phyloP scores from a whole-genome alignment of 2,888 invertebrate species.

The Agrilus cyanescens region DNA sequence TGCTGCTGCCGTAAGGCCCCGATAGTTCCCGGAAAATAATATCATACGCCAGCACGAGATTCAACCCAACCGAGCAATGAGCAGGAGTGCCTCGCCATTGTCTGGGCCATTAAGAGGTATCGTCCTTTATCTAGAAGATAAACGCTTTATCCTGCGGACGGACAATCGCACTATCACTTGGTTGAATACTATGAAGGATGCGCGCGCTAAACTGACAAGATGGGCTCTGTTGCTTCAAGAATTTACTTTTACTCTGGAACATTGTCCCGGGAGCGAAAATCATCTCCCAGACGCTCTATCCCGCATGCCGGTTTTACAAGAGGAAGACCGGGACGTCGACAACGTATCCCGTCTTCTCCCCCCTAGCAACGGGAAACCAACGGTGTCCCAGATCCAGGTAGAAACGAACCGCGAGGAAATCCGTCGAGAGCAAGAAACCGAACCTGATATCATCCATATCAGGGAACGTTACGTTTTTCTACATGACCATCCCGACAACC shows the following conservation, averaged over 20 bases:
- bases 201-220: slow-evolving; percentile 10
- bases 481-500: no score
- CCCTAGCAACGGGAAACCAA: neutral
- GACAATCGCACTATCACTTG: slow-evolving; percentile 16
- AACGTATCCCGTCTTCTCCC: neutral
- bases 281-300: slow-evolving; percentile 15
- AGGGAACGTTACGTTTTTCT: no score
- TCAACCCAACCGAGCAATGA: slow-evolving; percentile 16
- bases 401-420: no score
- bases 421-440: slow-evolving; percentile 15
- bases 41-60: slow-evolving; percentile 13
- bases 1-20: slow-evolving; percentile 15
- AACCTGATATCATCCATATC: slow-evolving; percentile 18
- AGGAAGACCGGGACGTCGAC: neutral
- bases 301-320: slow-evolving; percentile 4
- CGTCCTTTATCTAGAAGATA: slow-evolving; percentile 16
- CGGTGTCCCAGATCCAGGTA: no score
- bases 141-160: slow-evolving; percentile 14
- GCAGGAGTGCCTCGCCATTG: slow-evolving; percentile 17
- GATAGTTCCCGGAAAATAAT: slow-evolving; percentile 9
- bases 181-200: slow-evolving; percentile 11
- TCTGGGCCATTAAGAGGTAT: slow-evolving; percentile 18
- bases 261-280: slow-evolving; percentile 14
- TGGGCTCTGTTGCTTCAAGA: slow-evolving; percentile 15
- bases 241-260: slow-evolving; percentile 16